These are phyloP conservation scores for Eupithecia subumbrata DNA, from an alignment of 2,888 invertebrate genomes.

Conservation along the genomic window DNA sequence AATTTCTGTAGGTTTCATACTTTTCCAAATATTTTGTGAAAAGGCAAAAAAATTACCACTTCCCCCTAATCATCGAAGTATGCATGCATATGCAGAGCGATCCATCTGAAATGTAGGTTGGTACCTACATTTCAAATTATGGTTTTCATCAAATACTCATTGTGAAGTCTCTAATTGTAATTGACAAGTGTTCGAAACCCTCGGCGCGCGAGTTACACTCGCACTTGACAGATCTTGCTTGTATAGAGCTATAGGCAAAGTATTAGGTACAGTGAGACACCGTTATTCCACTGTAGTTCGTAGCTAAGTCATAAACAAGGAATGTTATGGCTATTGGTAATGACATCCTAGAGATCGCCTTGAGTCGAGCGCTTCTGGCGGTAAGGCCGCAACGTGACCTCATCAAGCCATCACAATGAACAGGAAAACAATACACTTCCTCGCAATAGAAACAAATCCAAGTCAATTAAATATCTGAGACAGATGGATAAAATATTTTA, in stretches of 20 bases:
- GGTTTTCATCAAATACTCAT: too few relatives aligned
- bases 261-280: background rate
- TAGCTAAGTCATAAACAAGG: background rate
- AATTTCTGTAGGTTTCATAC: too few relatives aligned
- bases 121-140: too few relatives aligned
- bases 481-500: conserved; percentile 19
- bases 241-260: background rate
- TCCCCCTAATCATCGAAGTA: too few relatives aligned
- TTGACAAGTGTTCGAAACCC: too few relatives aligned
- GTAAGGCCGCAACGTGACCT: conserved; percentile 51
- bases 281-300: background rate
- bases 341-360: conserved; percentile 47
- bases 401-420: conserved; percentile 49
- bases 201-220: too few relatives aligned
- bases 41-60: too few relatives aligned
- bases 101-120: too few relatives aligned
- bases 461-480: conserved; percentile 37
- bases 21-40: too few relatives aligned
- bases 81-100: too few relatives aligned
- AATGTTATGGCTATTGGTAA: conserved; percentile 36
- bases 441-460: conserved; percentile 48
- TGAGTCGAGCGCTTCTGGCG: conserved; percentile 42
- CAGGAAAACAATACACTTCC: conserved; percentile 57
- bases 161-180: too few relatives aligned
- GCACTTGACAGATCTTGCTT: too few relatives aligned